A percentile compares a stretch with the other conserved stretches of the same genome.
phyloP scores from a whole-genome alignment of 2,113 vertebrate species.

The Rhea americana region DNA sequence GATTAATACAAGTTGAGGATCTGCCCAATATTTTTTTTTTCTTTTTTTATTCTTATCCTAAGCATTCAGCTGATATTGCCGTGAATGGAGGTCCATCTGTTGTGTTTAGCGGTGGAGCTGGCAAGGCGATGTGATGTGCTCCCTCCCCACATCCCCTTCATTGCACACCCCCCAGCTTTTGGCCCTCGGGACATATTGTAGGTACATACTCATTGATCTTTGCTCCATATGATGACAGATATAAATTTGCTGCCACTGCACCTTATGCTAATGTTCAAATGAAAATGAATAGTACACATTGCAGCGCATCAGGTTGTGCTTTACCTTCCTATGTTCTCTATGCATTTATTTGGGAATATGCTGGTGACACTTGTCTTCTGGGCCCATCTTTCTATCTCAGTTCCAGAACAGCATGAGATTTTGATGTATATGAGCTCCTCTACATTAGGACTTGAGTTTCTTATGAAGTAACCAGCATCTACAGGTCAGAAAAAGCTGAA shows the following conservation, averaged over 20 bases:
- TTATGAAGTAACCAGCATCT: background rate
- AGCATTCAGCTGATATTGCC: background rate
- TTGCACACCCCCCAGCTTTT: fast-evolving
- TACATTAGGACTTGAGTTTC: background rate
- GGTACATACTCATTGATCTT: conserved; percentile 29
- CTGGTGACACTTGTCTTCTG: background rate
- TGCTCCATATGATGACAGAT: background rate
- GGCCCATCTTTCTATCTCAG: background rate
- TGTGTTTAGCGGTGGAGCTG: background rate
- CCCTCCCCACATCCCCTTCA: background rate
- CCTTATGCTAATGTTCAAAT: conserved; percentile 34
- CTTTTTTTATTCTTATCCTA: background rate
- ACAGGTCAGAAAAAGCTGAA: background rate
- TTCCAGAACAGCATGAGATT: background rate
- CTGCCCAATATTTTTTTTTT: background rate
- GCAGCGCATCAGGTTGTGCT: background rate
- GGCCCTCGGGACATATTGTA: background rate
- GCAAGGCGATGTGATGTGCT: background rate
- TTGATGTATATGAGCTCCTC: background rate
- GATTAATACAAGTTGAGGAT: background rate
- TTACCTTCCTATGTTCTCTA: background rate
- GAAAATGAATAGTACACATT: background rate
- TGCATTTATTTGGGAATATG: background rate
- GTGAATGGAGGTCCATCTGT: background rate
- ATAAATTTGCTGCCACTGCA: conserved; percentile 45